A percentile compares a stretch with the other conserved stretches of the same genome.
Conservation (phyloP, 2,113 vertebrate species). For the Sceloporus undulatus region DNA sequence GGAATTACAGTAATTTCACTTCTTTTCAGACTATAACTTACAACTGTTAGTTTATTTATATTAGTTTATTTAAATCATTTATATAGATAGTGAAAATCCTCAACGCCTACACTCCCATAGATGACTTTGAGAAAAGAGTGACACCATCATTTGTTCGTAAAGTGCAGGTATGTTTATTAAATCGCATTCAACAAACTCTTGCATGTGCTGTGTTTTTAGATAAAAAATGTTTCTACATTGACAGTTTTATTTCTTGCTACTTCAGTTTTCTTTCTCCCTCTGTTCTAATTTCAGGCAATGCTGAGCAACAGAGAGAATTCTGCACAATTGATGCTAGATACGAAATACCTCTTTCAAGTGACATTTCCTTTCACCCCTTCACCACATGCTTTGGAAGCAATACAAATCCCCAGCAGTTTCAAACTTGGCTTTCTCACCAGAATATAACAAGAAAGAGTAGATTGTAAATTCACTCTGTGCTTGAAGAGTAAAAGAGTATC, state of each 20-base stretch:
- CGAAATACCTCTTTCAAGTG: conserved; percentile 93
- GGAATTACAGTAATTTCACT: conserved; percentile 19
- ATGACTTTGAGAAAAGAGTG: conserved; percentile 97
- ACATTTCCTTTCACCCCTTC: conserved; percentile 92
- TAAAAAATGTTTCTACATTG: not conserved
- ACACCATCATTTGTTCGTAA: conserved; percentile 93
- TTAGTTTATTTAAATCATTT: conserved; percentile 58
- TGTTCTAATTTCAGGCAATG: conserved; percentile 82
- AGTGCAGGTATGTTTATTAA: conserved; percentile 86
- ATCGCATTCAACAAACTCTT: not conserved
- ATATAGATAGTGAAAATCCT: conserved; percentile 95
- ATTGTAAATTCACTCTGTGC: not conserved
- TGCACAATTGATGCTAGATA: conserved; percentile 90
- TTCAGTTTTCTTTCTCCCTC: conserved; percentile 20
- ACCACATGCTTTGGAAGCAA: conserved; percentile 89
- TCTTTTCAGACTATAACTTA: conserved; percentile 16
- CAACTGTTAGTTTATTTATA: not conserved
- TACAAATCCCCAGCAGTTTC: conserved; percentile 93
- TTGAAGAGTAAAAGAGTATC: conserved; percentile 31
- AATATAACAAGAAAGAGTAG: conserved; percentile 75
- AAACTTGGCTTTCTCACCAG: conserved; percentile 89
- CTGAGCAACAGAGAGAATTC: conserved; percentile 86
- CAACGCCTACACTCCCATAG: conserved; percentile 96
- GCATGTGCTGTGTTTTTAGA: not conserved
- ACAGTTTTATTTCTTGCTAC: conserved; percentile 21